Conservation (phyloP, 2,797 vertebrate species). For the Silurus aristotelis region DNA sequence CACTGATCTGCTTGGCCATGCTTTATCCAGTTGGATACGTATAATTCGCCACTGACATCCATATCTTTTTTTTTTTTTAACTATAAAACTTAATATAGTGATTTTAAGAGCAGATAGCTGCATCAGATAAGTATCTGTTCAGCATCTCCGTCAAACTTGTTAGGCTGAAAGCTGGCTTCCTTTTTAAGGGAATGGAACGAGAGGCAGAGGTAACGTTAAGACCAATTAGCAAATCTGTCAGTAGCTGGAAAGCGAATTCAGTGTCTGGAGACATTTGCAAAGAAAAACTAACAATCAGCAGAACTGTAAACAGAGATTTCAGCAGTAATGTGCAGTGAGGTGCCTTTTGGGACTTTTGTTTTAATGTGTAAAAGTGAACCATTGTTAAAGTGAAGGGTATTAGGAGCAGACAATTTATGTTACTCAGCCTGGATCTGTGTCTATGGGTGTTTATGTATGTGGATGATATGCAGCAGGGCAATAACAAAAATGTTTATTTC, state of each 20-base stretch:
- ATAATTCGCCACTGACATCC: constrained; percentile 77
- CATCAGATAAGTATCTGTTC: constrained; percentile 49
- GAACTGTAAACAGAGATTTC: constrained; percentile 48
- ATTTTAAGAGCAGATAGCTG: constrained; percentile 53
- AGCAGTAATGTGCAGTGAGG: constrained; percentile 42
- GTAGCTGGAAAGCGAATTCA: constrained; percentile 43
- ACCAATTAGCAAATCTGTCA: constrained; percentile 45
- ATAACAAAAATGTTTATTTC: neutral
- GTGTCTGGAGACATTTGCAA: constrained; percentile 42
- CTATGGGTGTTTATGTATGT: constrained; percentile 53
- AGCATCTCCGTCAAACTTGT: constrained; percentile 30
- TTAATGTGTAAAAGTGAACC: constrained; percentile 42
- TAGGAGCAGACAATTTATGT: constrained; percentile 13
- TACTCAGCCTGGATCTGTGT: constrained; percentile 20
- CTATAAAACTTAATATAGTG: constrained; percentile 68
- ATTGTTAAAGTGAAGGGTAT: constrained; percentile 30
- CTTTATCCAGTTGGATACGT: constrained; percentile 82
- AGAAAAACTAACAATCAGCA: constrained; percentile 52
- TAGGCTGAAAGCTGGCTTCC: constrained; percentile 10
- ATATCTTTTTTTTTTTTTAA: constrained; percentile 78
- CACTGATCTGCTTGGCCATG: constrained; percentile 76
- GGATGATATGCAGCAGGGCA: neutral
- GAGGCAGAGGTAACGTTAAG: constrained; percentile 11
- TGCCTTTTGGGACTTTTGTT: constrained; percentile 38
- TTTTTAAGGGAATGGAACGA: neutral